Conservation (phyloP, 2,113 vertebrate genomes). For the Crypturellus undulatus region DNA sequence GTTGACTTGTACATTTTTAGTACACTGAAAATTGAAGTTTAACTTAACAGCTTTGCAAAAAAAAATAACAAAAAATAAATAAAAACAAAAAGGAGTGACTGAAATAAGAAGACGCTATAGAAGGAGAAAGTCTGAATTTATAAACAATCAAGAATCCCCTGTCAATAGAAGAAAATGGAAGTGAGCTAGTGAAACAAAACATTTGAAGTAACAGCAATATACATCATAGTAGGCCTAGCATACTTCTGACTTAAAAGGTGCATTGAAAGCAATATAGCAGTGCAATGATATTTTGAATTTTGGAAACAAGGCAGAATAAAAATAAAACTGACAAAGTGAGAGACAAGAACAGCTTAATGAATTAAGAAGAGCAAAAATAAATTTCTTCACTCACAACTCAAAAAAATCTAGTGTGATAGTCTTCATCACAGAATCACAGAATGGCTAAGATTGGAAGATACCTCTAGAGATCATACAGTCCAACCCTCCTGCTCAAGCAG, state of each 20-base stretch:
- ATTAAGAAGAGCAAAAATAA: background rate
- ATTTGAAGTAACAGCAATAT: background rate
- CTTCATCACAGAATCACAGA: background rate
- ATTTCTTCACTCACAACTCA: background rate
- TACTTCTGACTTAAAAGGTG: background rate
- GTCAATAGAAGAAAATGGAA: background rate
- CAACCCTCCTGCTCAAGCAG: too few species aligned
- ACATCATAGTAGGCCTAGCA: background rate
- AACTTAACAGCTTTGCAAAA: background rate
- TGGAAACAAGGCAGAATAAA: background rate
- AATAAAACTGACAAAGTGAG: background rate
- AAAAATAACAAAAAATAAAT: background rate
- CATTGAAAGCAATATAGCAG: background rate
- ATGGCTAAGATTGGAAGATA: too few species aligned
- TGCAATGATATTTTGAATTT: background rate
- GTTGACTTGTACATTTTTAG: background rate
- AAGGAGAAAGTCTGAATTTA: background rate
- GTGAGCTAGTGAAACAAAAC: fast-evolving
- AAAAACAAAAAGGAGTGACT: background rate
- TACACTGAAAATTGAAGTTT: background rate
- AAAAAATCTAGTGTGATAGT: background rate
- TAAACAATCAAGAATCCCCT: background rate
- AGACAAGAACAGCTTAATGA: background rate
- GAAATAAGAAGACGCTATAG: background rate
- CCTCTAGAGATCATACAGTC: too few species aligned